Base-by-base conservation (phyloP, 2,888 invertebrate genomes). In the Flexamia atlantica region DNA sequence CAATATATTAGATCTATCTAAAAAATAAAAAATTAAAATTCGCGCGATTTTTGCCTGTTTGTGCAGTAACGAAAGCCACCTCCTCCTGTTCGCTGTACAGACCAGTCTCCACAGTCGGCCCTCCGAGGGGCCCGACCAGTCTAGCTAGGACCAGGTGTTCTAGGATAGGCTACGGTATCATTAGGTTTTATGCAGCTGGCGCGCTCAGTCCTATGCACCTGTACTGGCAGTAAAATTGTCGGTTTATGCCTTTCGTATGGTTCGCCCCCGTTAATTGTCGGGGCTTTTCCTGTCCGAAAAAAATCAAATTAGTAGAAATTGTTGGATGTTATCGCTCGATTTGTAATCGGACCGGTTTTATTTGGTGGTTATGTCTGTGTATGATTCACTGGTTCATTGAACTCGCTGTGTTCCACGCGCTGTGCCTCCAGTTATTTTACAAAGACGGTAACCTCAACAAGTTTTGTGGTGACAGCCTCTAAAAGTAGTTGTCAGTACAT, bases 101-200 rank as follows among this genome's bases (percentile, higher is more conserved):
- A n/a, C n/a, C n/a, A n/a, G n/a, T n/a, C n/a, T n/a, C n/a, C n/a
- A n/a, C n/a, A 42, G 74, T 50, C 25, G 25, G 76, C 79, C 57
- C 79, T 57, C 14, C 3, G 79, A 57, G 79, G 79, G 79, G 76
- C 23, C 42, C 57, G 17, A 32, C 79, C 32, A 79, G 79, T 72
- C 72, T 25, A n/a, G 23, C 40, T 28, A 12, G 14, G 30, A 1
- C 72, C 42, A 72, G 72, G 72, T 42, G 72, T 30, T 64, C 64
- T 64, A 64, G 28, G 5, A 64, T 28, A 28, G 64, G 64, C 64
- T 28, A 28, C 64, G 64, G 64, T 64, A 30, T 64, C 64, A 64
- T 64, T 64, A 64, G 17, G 25, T 64, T 28, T 30, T 64, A 64
- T 64, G 64, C 64, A 64, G 64, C 64, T 64, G 64, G 64, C 64